Evolutionary conservation across 2,888 invertebrate species (phyloP), one percentile per base, ranked within the genome.

Genomic region (Chymomyza caudatula): DNA sequence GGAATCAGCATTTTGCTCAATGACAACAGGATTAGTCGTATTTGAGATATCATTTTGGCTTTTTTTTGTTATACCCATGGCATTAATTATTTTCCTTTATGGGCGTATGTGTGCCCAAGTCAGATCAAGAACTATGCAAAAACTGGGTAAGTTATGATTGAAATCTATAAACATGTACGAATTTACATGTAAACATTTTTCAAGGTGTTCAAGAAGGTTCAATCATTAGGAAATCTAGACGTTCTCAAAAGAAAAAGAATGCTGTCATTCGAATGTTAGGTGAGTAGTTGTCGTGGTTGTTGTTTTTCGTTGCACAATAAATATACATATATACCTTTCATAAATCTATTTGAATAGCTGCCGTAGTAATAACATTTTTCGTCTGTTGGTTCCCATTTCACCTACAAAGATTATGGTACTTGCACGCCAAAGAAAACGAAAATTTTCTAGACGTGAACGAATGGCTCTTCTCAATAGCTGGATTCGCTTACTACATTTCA

Each of bases 381-480:
- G 92, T 97, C 11, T 97, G 98, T 91, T 98, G 98, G 98, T 96
- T 97, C 0, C 98, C 98, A 25, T 98, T 98, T 91, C 98, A 98
- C 91, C 93, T 96, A 70, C 98, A 98, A 90, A 92, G 98, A 4
- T 92, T 98, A 60, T 93, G 97, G 89, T 96, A 94, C 88, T 92
- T 96, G 77, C 95, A 96, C 89, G 95, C 93, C 25, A 92, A 92
- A 70, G 90, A 93, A 20, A 91, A 92, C 59, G 89, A 90, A 0
- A 91, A 93, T 86, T 94, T 93, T 89, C 93, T 93, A 88, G 91
- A 92, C 63, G 92, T 95, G 83, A 96, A 96, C 89, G 94, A 95
- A 85, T 95, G 94, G 93, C 91, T 96, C 73, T 96, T 94, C 91
- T 94, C 94, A 78, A 92, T 95, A 8, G 94, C 95, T 11, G 97